These are phyloP conservation scores for Cephus sareptanus DNA, from an alignment of 2,888 invertebrate genomes.

Conservation along the genomic window DNA sequence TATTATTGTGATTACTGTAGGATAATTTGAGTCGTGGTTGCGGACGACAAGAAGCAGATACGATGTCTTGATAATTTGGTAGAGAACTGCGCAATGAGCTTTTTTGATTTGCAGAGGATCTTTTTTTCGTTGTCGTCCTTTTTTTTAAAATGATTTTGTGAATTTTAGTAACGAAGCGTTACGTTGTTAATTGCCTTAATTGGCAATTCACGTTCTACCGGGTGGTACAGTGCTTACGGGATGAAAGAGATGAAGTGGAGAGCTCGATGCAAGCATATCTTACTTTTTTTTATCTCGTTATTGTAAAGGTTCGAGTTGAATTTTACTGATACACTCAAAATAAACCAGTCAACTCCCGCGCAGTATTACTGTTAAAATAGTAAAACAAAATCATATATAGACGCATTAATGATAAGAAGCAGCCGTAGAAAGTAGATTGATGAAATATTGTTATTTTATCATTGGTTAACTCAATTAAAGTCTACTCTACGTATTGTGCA, in stretches of 20 bases:
- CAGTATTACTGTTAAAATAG: constrained; percentile 3
- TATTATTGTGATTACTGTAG: not conserved
- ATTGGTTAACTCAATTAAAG: not conserved
- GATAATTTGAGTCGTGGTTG: not conserved
- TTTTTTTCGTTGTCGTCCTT: not conserved
- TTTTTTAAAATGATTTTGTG: not conserved
- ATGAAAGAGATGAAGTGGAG: constrained; percentile 7
- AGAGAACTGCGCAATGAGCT: not conserved
- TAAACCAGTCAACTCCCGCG: not conserved
- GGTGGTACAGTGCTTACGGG: not conserved
- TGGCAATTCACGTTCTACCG: not conserved
- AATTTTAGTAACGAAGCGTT: constrained; percentile 5
- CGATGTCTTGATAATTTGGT: not conserved
- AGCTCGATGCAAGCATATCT: constrained; percentile 2
- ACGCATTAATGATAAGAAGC: constrained; percentile 8
- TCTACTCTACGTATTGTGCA: constrained; percentile 3
- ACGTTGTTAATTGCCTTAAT: not conserved
- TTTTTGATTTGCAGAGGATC: not conserved
- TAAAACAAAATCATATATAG: not conserved
- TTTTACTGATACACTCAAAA: not conserved
- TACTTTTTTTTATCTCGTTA: constrained; percentile 2
- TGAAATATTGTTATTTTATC: not conserved
- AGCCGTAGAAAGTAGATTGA: not conserved
- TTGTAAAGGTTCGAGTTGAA: constrained; percentile 2
- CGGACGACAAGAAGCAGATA: not conserved